Evolutionary conservation across 2,113 vertebrate species (phyloP).

Genomic region (Gopherus flavomarginatus): DNA sequence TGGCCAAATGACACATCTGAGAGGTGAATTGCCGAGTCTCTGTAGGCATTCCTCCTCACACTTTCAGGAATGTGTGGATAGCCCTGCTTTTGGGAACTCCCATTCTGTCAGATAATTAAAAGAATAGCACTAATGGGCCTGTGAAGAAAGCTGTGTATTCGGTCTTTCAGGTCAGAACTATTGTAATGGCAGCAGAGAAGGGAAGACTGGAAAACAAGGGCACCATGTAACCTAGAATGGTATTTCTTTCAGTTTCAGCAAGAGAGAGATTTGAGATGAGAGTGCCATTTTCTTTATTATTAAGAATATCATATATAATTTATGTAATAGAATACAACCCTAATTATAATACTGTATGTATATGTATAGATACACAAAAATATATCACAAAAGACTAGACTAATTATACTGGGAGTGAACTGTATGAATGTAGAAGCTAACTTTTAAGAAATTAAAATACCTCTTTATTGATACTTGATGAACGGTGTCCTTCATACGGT

Average conservation of each 20-base stretch:
- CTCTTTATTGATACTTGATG: constrained; percentile 74
- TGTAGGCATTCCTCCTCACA: background rate
- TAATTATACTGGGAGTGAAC: constrained; percentile 4
- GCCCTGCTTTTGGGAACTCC: background rate
- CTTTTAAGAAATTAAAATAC: constrained; percentile 80
- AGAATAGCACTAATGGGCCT: background rate
- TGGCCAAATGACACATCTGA: background rate
- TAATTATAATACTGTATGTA: background rate
- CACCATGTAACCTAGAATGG: accelerated
- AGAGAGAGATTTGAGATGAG: background rate
- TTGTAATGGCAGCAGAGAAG: background rate
- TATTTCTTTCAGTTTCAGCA: background rate
- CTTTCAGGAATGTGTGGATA: background rate
- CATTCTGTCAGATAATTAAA: background rate
- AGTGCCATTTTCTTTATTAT: background rate
- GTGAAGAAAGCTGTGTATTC: background rate
- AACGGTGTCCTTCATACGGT: constrained; percentile 70
- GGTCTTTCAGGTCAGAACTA: background rate
- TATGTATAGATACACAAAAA: background rate
- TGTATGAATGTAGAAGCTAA: constrained; percentile 14
- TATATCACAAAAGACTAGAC: background rate
- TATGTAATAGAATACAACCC: background rate
- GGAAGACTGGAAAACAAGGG: background rate
- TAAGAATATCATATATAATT: background rate
- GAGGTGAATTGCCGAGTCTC: background rate